Conservation (phyloP, 2,113 vertebrate species). For the Oreochromis niloticus region DNA sequence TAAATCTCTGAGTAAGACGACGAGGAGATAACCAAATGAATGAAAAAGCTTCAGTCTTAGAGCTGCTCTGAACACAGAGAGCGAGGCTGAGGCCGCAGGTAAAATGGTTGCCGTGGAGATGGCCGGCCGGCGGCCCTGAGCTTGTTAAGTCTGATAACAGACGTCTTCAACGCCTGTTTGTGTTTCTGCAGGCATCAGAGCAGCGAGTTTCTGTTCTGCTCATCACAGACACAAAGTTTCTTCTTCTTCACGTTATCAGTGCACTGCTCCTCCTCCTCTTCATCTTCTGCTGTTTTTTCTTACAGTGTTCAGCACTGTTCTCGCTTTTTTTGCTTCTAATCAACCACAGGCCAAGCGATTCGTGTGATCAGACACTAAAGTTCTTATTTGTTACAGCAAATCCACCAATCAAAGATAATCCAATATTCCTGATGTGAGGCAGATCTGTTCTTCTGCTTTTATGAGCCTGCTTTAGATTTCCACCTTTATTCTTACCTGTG, state of each 20-base stretch:
- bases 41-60: background rate
- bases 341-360: background rate
- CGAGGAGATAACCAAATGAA: background rate
- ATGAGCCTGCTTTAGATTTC: background rate
- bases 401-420: background rate
- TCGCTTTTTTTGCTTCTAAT: background rate
- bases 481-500: background rate
- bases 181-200: background rate
- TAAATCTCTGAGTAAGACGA: background rate
- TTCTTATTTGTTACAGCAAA: background rate
- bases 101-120: background rate
- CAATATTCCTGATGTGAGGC: background rate
- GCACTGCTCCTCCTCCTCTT: background rate
- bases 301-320: background rate
- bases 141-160: background rate
- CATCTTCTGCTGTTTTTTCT: background rate
- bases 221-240: background rate
- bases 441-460: background rate
- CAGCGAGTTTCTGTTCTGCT: background rate
- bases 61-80: background rate
- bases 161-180: background rate
- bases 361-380: background rate
- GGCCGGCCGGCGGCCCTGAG: background rate
- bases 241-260: background rate
- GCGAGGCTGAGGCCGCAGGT: background rate